A percentile compares a stretch with the other conserved stretches of the same genome.
These are phyloP conservation scores for Hymenopus coronatus DNA, from an alignment of 2,888 invertebrate species.

Conservation along the genomic window DNA sequence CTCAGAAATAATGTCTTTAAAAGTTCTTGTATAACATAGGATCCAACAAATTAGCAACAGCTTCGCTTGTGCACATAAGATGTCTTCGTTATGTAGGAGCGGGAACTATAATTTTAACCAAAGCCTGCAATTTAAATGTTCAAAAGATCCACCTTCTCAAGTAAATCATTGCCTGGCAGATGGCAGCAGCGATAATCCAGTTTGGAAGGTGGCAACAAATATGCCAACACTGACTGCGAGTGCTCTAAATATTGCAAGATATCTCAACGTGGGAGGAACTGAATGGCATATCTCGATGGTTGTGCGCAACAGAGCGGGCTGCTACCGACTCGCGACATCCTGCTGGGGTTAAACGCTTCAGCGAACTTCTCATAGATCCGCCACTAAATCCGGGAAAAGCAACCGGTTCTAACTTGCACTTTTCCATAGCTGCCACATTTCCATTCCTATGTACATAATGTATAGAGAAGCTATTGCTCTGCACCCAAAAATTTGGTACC, in stretches of 20 bases:
- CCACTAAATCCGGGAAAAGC: background rate
- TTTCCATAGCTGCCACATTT: too few relatives aligned
- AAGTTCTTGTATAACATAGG: too few relatives aligned
- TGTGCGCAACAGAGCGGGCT: background rate
- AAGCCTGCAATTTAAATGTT: background rate
- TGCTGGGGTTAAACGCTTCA: background rate
- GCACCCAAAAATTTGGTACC: too few relatives aligned
- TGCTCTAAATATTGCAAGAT: background rate
- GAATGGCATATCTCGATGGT: background rate
- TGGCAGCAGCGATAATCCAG: background rate
- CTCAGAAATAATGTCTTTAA: too few relatives aligned
- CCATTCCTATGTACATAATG: too few relatives aligned
- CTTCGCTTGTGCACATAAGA: too few relatives aligned
- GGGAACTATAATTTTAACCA: background rate
- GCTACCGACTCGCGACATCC: background rate
- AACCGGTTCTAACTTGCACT: background rate
- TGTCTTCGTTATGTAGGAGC: background rate
- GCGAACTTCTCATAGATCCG: background rate
- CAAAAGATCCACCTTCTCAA: background rate
- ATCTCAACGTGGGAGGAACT: background rate
- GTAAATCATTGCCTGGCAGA: background rate
- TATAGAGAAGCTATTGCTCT: too few relatives aligned
- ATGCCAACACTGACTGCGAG: background rate
- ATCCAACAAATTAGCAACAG: too few relatives aligned
- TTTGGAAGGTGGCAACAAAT: background rate